Evolutionary conservation across 92 coral and sea anemone genomes (phyloP).

Genomic region (Parazoanthus darwini): DNA sequence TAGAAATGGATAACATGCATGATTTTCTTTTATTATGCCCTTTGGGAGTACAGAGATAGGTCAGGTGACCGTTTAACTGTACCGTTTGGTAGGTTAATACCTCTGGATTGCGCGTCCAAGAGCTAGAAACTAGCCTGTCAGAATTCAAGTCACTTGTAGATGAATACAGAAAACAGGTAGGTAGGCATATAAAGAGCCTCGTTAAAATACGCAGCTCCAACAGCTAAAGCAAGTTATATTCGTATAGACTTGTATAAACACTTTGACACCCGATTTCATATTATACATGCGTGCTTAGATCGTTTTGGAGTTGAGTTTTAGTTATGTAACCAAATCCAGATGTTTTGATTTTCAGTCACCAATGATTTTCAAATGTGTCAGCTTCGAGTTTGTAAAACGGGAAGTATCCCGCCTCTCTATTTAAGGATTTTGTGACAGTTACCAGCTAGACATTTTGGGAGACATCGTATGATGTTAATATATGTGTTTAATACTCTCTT

Average conservation of each 20-base stretch:
- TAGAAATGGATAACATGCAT: too few species aligned
- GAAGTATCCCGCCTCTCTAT: too few species aligned
- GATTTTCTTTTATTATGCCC: background rate
- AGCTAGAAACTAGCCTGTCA: slow-evolving; percentile 57
- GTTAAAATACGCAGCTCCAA: background rate
- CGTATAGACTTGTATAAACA: background rate
- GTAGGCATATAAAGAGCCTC: slow-evolving; percentile 34
- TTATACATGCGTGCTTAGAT: background rate
- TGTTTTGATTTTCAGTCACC: background rate
- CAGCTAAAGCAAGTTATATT: background rate
- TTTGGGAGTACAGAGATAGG: background rate
- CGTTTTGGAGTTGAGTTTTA: too few species aligned
- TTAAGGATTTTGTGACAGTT: too few species aligned
- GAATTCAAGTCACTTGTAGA: slow-evolving; percentile 64
- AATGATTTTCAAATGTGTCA: background rate
- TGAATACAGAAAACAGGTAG: slow-evolving; percentile 69
- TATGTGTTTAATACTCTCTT: too few species aligned
- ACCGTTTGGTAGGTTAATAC: slow-evolving; percentile 30
- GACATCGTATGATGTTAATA: too few species aligned
- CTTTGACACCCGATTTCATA: background rate
- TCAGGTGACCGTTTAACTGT: background rate
- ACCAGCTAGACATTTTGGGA: too few species aligned
- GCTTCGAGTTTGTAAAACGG: too few species aligned
- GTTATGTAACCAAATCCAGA: too few species aligned
- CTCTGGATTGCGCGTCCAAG: slow-evolving; percentile 27